Base-by-base conservation (phyloP, 2,888 invertebrate species). In the Thyatira batis region DNA sequence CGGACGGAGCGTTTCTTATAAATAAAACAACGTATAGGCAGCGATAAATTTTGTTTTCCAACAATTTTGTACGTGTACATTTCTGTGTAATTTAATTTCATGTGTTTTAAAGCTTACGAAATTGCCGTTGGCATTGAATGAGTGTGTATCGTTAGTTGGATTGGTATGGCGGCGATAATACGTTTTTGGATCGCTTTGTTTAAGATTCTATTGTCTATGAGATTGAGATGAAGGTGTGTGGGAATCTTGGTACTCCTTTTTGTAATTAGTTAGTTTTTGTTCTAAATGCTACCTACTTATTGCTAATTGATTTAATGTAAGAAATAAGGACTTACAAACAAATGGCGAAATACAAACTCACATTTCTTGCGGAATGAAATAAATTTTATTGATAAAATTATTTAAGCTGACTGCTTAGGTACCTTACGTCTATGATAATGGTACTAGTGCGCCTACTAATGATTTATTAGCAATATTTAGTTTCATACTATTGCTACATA, bases 21-120 rank as follows among this genome's bases (percentile, higher is more conserved):
- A 91, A 91, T 91, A 91, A 91, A 89, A 83, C 87, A 90, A 84
- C 78, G 80, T 89, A 91, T 89, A 89, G 89, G 84, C 84, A 82
- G 84, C 87, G 71, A 91, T 91, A 90, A 90, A 91, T 91, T 87
- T 82, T 79, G 79, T 76, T 82, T 84, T 80, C 78, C 82, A 74
- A 84, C 81, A 84, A 82, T 84, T 84, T 78, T 48, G 81, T 85
- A 86, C 86, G 85, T 81, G 84, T 81, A 82, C 76, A 73, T 72
- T 69, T 73, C 76, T 82, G 78, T 80, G 77, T 87, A 87, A 88
- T 89, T 87, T 87, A 87, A 89, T 89, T 84, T 76, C 79, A 82
- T 81, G 80, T 84, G 84, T 82, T 85, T 84, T 84, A 85, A 87
- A 80, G 78, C 76, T 65, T 63, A 52, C 57, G 56, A 62, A 62